A percentile compares a stretch with the other conserved stretches of the same genome.
These are phyloP conservation scores for Pan troglodytes DNA, from an alignment of 2,113 vertebrate species.

Conservation along the genomic window NHGRI_mPanTro3-v2.1_pri NC_072403.2:89421001-89421500, in stretches of 20 bases:
- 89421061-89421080: not conserved
- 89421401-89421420: not conserved
- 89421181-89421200: not conserved
- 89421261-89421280: not conserved
- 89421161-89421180: not conserved
- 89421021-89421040: not conserved
- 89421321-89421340: not conserved
- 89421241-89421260: constrained; percentile 12
- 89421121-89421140: not conserved
- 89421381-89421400: not conserved
- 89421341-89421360: not conserved
- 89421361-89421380: not conserved
- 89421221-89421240: not conserved
- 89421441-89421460: not conserved
- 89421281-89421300: not conserved
- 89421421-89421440: not conserved
- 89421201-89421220: not conserved
- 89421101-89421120: not conserved
- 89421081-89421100: not conserved
- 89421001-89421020: not conserved
- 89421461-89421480: not conserved
- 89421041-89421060: not conserved
- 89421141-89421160: not conserved
- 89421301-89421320: not conserved
- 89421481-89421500: not conserved